Conservation (phyloP, 2,888 invertebrate genomes). For the Mythimna pallens region DNA sequence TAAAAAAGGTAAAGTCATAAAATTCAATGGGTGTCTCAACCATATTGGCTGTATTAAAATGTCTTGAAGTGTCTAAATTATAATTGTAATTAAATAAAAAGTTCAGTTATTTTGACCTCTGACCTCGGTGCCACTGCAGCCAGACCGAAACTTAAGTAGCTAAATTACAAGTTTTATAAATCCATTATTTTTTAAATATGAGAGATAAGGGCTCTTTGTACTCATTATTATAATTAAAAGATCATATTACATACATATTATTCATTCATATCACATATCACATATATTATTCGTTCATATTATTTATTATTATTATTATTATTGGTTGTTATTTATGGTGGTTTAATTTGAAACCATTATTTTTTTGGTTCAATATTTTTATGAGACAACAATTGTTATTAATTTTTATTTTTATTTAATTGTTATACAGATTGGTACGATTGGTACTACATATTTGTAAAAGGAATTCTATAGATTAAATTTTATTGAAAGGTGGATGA, state of each 20-base stretch:
- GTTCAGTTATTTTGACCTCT: conserved; percentile 19
- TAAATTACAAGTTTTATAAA: conserved; percentile 51
- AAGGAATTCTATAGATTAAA: too few relatives aligned
- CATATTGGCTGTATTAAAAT: conserved; percentile 4
- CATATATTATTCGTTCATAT: too few relatives aligned
- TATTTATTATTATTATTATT: too few relatives aligned
- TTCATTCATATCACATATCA: too few relatives aligned
- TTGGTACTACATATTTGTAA: too few relatives aligned
- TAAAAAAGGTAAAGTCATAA: neutral
- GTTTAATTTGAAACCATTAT: conserved; percentile 19
- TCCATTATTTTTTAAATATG: conserved; percentile 45
- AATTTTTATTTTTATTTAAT: neutral
- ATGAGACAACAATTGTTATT: neutral
- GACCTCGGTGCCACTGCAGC: conserved; percentile 8
- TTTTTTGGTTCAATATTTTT: conserved; percentile 44
- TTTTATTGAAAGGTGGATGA: too few relatives aligned
- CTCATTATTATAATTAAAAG: conserved; percentile 58
- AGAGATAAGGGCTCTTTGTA: conserved; percentile 49
- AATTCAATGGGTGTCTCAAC: conserved; percentile 3
- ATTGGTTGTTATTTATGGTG: too few relatives aligned
- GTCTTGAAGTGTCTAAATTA: conserved; percentile 6
- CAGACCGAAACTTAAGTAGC: neutral
- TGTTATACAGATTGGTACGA: too few relatives aligned
- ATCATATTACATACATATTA: too few relatives aligned
- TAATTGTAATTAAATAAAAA: conserved; percentile 29